A percentile compares a stretch with the other conserved stretches of the same genome.
phyloP scores from a whole-genome alignment of 2,113 vertebrate genomes.

The Oncorhynchus nerka region DNA sequence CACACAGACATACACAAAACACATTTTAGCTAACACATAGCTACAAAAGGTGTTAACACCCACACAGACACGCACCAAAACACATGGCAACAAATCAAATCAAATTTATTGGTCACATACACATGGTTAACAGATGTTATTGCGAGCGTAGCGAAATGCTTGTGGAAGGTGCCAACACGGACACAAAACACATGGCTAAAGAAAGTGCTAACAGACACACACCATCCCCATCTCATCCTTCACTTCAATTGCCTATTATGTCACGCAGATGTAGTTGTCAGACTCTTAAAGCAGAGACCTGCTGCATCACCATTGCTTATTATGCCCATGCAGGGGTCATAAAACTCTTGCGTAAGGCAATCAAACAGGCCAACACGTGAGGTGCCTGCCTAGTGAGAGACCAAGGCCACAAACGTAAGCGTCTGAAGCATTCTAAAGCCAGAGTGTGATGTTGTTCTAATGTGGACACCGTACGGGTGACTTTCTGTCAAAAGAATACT shows the following conservation, averaged over 20 bases:
- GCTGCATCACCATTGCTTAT: constrained; percentile 49
- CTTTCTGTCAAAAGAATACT: too few relatives aligned
- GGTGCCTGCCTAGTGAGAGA: constrained; percentile 19
- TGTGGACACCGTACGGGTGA: too few relatives aligned
- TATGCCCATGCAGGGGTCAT: constrained; percentile 23
- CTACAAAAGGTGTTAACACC: too few relatives aligned
- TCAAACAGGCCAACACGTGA: constrained; percentile 38
- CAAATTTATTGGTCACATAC: too few relatives aligned
- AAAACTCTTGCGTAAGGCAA: constrained; percentile 36
- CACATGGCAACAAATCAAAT: neutral
- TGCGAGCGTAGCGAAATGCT: too few relatives aligned
- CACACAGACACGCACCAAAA: neutral
- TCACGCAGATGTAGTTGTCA: constrained; percentile 31
- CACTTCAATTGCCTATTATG: constrained; percentile 34
- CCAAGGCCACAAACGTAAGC: neutral
- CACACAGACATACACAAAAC: too few relatives aligned
- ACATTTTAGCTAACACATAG: too few relatives aligned
- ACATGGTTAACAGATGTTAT: too few relatives aligned
- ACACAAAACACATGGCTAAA: neutral
- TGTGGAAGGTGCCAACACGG: too few relatives aligned
- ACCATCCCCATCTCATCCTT: constrained; percentile 8
- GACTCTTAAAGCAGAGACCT: constrained; percentile 43
- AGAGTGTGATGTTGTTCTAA: too few relatives aligned
- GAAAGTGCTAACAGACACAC: neutral
- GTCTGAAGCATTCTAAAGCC: too few relatives aligned